Conservation (phyloP, 2,797 vertebrate species). For the Melanotaenia nigrans region DNA sequence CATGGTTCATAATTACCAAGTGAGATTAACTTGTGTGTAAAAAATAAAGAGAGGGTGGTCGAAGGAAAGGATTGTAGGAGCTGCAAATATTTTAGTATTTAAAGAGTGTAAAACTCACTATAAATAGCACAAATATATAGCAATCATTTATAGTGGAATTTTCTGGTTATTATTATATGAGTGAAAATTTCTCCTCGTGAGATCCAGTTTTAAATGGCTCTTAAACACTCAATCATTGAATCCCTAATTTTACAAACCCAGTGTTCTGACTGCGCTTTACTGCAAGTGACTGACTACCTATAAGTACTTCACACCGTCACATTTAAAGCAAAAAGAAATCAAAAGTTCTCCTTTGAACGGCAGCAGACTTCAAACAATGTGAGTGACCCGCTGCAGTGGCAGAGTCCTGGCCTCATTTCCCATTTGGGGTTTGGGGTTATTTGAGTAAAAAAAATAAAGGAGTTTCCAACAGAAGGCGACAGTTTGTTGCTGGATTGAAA, state of each 20-base stretch:
- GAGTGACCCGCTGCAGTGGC: constrained; percentile 16
- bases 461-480: constrained; percentile 7
- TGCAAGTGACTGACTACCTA: no score
- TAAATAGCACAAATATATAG: no score
- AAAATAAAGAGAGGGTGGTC: constrained; percentile 42
- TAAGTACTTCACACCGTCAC: no score
- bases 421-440: constrained; percentile 5
- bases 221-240: no score
- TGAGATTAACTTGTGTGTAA: constrained; percentile 37
- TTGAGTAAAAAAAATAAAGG: constrained; percentile 18
- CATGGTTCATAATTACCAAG: constrained; percentile 43
- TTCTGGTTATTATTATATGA: no score
- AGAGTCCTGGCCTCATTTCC: constrained; percentile 1
- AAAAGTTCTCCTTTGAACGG: background rate
- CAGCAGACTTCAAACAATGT: constrained; percentile 18
- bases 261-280: no score
- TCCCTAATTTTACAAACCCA: no score
- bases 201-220: no score
- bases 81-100: background rate
- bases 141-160: no score
- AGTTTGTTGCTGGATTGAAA: constrained; percentile 22
- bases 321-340: background rate
- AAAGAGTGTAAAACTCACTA: no score
- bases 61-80: constrained; percentile 29
- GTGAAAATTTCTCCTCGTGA: no score